Evolutionary conservation across 2,888 invertebrate species (phyloP).

Genomic region (Metacarcinus magister): DNA sequence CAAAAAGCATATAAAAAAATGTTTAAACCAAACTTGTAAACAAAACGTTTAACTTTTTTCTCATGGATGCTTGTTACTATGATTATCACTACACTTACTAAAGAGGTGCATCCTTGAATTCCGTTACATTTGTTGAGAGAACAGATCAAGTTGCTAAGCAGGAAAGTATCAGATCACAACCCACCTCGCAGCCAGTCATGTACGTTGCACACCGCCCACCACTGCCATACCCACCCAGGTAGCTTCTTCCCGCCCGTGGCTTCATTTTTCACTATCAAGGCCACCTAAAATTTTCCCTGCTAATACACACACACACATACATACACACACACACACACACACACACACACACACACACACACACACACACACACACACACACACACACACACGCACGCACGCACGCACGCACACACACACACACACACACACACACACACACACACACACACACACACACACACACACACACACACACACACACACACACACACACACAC

Average conservation of each 20-base stretch:
- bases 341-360: too few relatives aligned
- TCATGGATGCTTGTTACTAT: not conserved
- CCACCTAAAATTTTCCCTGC: not conserved
- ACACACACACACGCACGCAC: too few relatives aligned
- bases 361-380: too few relatives aligned
- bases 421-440: too few relatives aligned
- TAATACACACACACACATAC: too few relatives aligned
- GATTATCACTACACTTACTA: not conserved
- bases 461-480: too few relatives aligned
- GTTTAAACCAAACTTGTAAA: not conserved
- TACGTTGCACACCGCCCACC: not conserved
- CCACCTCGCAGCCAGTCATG: not conserved
- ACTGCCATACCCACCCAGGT: not conserved
- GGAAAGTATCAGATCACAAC: not conserved
- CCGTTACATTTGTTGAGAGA: not conserved
- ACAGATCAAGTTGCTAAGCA: not conserved
- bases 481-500: too few relatives aligned
- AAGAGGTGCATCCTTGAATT: not conserved
- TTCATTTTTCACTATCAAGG: not conserved
- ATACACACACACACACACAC: too few relatives aligned
- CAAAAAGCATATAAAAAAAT: not conserved
- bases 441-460: too few relatives aligned
- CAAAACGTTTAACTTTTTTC: not conserved
- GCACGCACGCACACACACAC: too few relatives aligned
- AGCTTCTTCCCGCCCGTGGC: not conserved